Conservation (phyloP, 2,888 invertebrate genomes). For the Scaptomyza cyrtandrae region DNA sequence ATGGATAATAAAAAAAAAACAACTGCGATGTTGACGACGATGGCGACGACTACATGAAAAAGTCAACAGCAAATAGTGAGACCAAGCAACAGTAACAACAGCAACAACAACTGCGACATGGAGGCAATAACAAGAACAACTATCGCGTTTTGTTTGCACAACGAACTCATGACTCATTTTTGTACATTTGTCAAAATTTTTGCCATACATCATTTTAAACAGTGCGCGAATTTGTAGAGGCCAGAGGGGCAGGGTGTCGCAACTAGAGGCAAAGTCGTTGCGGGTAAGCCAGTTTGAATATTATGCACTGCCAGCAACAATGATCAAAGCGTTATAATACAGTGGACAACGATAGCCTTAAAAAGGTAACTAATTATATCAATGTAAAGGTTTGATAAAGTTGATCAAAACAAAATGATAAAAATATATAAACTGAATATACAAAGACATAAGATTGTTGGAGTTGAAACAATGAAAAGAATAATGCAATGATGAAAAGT, state of each 20-base stretch:
- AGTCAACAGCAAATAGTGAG: constrained; percentile 76
- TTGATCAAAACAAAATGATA: too few species aligned
- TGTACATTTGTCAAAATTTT: constrained; percentile 81
- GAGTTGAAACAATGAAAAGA: too few species aligned
- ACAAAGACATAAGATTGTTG: too few species aligned
- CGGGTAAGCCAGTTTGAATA: constrained; percentile 45
- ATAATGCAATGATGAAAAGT: too few species aligned
- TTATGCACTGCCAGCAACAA: constrained; percentile 24
- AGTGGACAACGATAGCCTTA: too few species aligned
- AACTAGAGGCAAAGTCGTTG: constrained; percentile 11
- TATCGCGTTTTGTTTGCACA: constrained; percentile 71
- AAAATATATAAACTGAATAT: too few species aligned
- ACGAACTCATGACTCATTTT: constrained; percentile 82
- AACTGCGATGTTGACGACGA: constrained; percentile 45
- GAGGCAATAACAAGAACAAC: constrained; percentile 45
- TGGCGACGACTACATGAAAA: constrained; percentile 70
- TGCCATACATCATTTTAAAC: constrained; percentile 82
- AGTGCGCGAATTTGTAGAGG: constrained; percentile 52
- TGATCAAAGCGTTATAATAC: background rate
- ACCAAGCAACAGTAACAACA: constrained; percentile 28
- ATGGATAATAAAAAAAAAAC: constrained; percentile 66
- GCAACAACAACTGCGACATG: constrained; percentile 42
- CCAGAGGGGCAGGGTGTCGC: constrained; percentile 10
- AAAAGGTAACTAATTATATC: too few species aligned
- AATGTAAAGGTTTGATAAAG: too few species aligned